A percentile compares a stretch with the other conserved stretches of the same genome.
Conservation (phyloP, 2,113 vertebrate genomes). For the Cygnus atratus region DNA sequence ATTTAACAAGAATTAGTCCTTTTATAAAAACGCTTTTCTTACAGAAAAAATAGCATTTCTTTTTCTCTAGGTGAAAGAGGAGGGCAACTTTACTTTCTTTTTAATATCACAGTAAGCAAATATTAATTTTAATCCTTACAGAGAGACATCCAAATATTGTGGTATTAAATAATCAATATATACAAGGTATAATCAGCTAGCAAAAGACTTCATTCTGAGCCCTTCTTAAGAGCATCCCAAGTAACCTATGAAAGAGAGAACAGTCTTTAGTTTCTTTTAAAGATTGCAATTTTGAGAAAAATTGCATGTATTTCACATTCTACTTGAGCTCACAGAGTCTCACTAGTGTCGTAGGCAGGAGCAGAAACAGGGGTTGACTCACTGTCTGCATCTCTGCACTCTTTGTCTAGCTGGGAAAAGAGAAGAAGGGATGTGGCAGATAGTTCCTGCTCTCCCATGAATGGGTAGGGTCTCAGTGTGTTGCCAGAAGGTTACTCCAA, state of each 20-base stretch:
- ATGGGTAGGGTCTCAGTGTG: background rate
- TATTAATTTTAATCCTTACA: background rate
- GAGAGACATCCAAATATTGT: background rate
- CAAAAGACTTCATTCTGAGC: background rate
- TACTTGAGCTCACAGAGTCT: background rate
- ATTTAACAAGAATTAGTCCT: constrained; percentile 27
- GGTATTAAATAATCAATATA: background rate
- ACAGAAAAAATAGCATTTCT: background rate
- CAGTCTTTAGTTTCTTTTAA: background rate
- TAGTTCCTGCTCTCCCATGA: background rate
- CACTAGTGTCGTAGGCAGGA: background rate
- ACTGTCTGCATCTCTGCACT: background rate
- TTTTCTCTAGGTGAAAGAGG: constrained; percentile 8
- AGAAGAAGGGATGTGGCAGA: background rate
- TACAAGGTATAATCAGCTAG: background rate
- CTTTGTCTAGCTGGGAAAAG: background rate
- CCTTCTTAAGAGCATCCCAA: background rate
- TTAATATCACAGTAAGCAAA: background rate
- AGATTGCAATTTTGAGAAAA: background rate
- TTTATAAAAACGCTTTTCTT: background rate
- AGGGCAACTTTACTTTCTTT: background rate
- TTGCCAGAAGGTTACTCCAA: background rate
- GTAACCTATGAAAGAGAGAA: background rate
- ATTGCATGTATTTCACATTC: background rate
- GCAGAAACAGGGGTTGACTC: background rate